A percentile compares a stretch with the other conserved stretches of the same genome.
Conservation (phyloP, 1,140 invertebrate genomes). For the Caenorhabditis brenneri region DNA sequence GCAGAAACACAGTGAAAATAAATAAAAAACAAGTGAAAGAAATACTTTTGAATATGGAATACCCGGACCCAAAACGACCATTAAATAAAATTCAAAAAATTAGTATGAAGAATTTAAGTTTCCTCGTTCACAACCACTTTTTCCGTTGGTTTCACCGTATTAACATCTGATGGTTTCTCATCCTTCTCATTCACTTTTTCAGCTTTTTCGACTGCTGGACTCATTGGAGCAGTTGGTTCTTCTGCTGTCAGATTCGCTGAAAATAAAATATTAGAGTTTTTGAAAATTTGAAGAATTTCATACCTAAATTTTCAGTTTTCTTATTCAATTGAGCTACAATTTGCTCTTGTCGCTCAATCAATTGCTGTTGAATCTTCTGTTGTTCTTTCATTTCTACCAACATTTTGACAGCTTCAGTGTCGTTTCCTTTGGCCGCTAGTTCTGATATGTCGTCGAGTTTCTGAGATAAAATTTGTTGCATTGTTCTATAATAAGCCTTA, state of each 20-base stretch:
- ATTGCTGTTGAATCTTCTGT: slow-evolving; percentile 71
- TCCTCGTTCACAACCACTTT: too few relatives aligned
- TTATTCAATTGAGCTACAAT: slow-evolving; percentile 74
- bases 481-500: not conserved
- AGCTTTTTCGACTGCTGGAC: not conserved
- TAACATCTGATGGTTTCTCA: too few relatives aligned
- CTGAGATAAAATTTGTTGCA: not conserved
- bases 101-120: too few relatives aligned
- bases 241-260: not conserved
- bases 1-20: too few relatives aligned
- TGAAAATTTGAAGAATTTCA: not conserved
- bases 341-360: slow-evolving; percentile 74
- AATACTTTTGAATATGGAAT: too few relatives aligned
- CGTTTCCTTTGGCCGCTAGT: slow-evolving; percentile 71
- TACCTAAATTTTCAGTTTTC: slow-evolving; percentile 68
- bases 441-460: slow-evolving; percentile 72
- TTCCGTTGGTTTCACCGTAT: too few relatives aligned
- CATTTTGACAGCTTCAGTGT: slow-evolving; percentile 70
- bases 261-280: not conserved
- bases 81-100: too few relatives aligned
- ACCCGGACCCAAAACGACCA: too few relatives aligned
- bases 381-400: slow-evolving; percentile 75
- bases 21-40: too few relatives aligned
- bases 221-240: not conserved
- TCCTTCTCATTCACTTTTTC: not conserved